These are phyloP conservation scores for Pogoniulus pusillus DNA, from an alignment of 2,797 vertebrate species.

Conservation along the genomic window DNA sequence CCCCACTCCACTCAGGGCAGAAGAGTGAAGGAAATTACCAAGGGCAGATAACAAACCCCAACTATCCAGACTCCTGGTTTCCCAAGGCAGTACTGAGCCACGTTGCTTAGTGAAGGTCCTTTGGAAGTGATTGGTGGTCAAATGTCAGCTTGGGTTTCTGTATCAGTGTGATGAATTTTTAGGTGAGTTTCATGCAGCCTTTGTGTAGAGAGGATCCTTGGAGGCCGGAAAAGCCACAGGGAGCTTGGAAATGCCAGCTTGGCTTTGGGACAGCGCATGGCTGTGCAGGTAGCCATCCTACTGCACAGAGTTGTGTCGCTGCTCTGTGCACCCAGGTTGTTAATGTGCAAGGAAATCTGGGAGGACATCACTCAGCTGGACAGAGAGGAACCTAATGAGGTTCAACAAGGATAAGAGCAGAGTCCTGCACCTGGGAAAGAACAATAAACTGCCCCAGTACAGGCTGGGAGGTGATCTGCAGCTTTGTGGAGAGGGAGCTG, in stretches of 20 bases:
- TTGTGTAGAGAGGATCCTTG: not conserved
- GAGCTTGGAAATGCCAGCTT: not conserved
- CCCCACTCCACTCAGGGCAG: rapidly evolving
- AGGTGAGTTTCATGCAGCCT: not conserved
- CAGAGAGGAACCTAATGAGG: too few relatives aligned
- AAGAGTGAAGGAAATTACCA: not conserved
- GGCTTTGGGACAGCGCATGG: not conserved
- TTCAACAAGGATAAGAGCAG: too few relatives aligned
- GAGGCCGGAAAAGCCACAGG: not conserved
- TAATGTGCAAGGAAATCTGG: not conserved
- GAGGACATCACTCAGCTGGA: not conserved
- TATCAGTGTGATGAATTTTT: rapidly evolving
- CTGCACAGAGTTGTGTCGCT: not conserved
- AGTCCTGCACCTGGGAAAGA: too few relatives aligned
- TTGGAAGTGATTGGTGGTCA: not conserved
- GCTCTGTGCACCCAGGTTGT: not conserved
- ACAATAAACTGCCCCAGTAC: too few relatives aligned
- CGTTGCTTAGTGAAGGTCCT: not conserved
- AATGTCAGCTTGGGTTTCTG: not conserved
- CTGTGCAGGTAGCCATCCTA: not conserved
- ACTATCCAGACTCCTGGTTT: not conserved
- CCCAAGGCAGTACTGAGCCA: not conserved
- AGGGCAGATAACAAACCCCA: not conserved
- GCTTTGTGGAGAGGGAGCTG: too few relatives aligned
- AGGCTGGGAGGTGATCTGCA: too few relatives aligned